Evolutionary conservation across 2,888 invertebrate genomes (phyloP).

Genomic region (Trachelus troglodyta): DNA sequence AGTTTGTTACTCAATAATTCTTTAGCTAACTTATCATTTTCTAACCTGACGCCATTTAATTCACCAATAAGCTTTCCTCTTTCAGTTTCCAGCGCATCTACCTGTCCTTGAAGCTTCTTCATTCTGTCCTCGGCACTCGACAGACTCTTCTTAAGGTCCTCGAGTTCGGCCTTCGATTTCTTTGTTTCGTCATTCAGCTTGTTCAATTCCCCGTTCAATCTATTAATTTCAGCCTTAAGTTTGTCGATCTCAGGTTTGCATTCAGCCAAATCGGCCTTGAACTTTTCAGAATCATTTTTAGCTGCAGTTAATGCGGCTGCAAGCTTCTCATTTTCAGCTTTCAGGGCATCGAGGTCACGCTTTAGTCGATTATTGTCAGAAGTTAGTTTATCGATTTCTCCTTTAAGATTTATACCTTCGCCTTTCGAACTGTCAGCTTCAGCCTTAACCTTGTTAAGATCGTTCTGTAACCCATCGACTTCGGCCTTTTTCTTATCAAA

Average conservation of each 20-base stretch:
- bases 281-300: slow-evolving; percentile 16
- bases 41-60: slow-evolving; percentile 30
- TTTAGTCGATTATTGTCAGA: slow-evolving; percentile 20
- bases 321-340: slow-evolving; percentile 13
- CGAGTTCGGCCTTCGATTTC: slow-evolving; percentile 20
- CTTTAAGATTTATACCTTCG: slow-evolving; percentile 14
- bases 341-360: not conserved
- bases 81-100: slow-evolving; percentile 18
- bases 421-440: slow-evolving; percentile 22
- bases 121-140: not conserved
- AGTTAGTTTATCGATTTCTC: slow-evolving; percentile 29
- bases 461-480: slow-evolving; percentile 25
- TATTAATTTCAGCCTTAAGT: slow-evolving; percentile 20
- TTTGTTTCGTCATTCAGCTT: slow-evolving; percentile 21
- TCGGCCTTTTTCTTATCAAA: slow-evolving; percentile 22
- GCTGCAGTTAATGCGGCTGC: not conserved
- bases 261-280: slow-evolving; percentile 6
- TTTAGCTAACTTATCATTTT: slow-evolving; percentile 30
- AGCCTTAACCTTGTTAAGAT: slow-evolving; percentile 2
- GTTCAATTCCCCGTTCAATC: slow-evolving; percentile 32
- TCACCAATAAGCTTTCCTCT: slow-evolving; percentile 33
- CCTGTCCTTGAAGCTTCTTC: not conserved
- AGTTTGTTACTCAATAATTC: slow-evolving; percentile 29
- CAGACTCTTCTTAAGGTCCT: slow-evolving; percentile 18
- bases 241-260: slow-evolving; percentile 17